Base-by-base conservation (phyloP, 1,140 invertebrate genomes). In the Pseudomyrmex flavicornis region DNA sequence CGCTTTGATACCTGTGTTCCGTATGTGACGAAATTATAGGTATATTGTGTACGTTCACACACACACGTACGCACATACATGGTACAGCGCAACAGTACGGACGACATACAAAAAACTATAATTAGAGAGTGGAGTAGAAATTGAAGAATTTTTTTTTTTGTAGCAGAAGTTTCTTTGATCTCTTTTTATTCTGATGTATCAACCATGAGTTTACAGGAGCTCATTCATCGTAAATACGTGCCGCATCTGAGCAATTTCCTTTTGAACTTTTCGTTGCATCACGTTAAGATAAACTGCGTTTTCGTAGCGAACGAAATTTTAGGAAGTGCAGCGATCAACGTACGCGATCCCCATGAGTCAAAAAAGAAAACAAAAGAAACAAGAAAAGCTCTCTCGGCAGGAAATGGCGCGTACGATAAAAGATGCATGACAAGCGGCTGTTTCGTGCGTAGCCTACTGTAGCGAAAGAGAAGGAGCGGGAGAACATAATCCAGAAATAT, bases 391-490 rank as follows among this genome's bases (percentile, higher is more conserved):
- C 63, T 76, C 50, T 26, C n/a, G 12, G 35, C 48, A 44, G 69
- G 48, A 82, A 73, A 74, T 75, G 72, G 80, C 58, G 80, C 59
- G 59, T 82, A 44, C 35, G 66, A 80, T 80, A 72, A 80, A 80
- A 80, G 76, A 80, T 80, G 76, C 44, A 70, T 70, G 66, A 80
- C 72, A 80, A 72, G 66, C 76, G 66, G 68, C 66, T 70, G 66
- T 80, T 80, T 72, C 66, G 54, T 80, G 76, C 66, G 66, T 80
- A 70, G 76, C 17, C 61, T 48, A 7, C 54, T 44, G n/a, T 62
- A 79, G 54, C 15, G 44, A 35, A 35, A 0, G 35, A 35, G 35
- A 0, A 35, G 35, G 5, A 35, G 35, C 35, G 54, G 22, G 20
- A 72, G 20, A 8, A 48, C 54, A 58, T 72, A 80, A 80, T 80